Evolutionary conservation across 2,797 vertebrate species (phyloP).

Genomic region (Corythornis leucogaster): DNA sequence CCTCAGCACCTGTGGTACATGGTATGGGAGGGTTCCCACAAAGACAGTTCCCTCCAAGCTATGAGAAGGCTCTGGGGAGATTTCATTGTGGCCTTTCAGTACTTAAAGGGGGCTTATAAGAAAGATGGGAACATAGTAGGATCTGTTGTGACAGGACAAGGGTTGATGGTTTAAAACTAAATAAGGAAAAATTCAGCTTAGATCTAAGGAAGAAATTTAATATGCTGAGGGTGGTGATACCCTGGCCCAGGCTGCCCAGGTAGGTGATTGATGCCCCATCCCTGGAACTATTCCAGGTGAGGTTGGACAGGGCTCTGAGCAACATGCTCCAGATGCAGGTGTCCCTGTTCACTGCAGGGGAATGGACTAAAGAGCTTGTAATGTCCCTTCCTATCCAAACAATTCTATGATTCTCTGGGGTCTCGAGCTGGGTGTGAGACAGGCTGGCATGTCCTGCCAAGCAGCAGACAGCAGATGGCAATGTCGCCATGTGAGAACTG

Average conservation of each 20-base stretch:
- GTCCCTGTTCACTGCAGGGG: neutral
- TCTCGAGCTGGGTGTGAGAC: neutral
- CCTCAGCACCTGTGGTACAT: neutral
- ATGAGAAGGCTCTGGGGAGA: neutral
- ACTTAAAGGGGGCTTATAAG: neutral
- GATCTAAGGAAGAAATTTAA: neutral
- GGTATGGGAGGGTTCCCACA: fast-evolving
- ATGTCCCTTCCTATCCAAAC: neutral
- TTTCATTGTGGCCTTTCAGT: neutral
- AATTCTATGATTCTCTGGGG: neutral
- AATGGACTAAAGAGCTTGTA: neutral
- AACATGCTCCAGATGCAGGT: neutral
- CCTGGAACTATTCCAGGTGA: neutral
- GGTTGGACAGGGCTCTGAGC: neutral
- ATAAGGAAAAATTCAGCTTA: neutral
- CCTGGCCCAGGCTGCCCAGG: neutral
- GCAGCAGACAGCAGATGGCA: slow-evolving; percentile 64
- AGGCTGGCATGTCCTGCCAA: neutral
- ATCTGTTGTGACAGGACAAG: neutral
- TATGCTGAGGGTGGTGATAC: neutral
- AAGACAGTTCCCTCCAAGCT: neutral
- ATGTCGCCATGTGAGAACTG: neutral
- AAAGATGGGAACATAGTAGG: neutral
- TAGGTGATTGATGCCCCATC: neutral
- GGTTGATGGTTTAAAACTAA: neutral